Base-by-base conservation (phyloP, 2,113 vertebrate species). In the Pipra filicauda region DNA sequence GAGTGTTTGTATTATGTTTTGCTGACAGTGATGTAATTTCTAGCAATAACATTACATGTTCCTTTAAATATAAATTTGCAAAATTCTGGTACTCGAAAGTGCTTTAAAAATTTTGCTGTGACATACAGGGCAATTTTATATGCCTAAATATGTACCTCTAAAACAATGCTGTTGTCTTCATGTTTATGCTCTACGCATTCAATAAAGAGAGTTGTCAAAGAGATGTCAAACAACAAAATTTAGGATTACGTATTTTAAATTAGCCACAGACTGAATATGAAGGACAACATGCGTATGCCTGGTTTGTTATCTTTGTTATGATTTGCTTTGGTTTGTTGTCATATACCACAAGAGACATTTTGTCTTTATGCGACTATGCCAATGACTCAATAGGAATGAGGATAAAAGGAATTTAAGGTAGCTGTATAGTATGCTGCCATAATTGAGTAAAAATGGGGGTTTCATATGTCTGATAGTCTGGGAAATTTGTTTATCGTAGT, bases 51-150 rank as follows among this genome's bases (percentile, higher is more conserved):
- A 33, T 69, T 54, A 41, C 59, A 15, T 51, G 31, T 74, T 94
- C 61, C 72, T 93, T 96, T 97, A 91, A 90, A 94, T n/a, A 65
- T 21, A 46, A 66, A 80, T 75, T 88, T 88, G 24, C 30, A 89
- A 10, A 72, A 89, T 33, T 54, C 65, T 76, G 6, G 31, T 73
- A 49, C 59, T 30, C 30, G 71, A 49, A 88, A 46, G 73, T 64
- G 59, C 76, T 57, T 88, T 96, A 81, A 90, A 93, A 93, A 15
- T 71, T 52, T 49, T 91, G 22, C 35, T 14, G 1, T 69, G 75
- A 37, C 24, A 59, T 49, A 19, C 24, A 24, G 37, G n/a, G 30
- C 33, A 65, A 33, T 85, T 91, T 77, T 81, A 54, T 18, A 54
- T 46, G 11, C 51, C n/a, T 80, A 81, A 75, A 71, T 51, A 64